Conservation (phyloP, 2,888 invertebrate genomes). For the Steinernema carpocapsae region DNA sequence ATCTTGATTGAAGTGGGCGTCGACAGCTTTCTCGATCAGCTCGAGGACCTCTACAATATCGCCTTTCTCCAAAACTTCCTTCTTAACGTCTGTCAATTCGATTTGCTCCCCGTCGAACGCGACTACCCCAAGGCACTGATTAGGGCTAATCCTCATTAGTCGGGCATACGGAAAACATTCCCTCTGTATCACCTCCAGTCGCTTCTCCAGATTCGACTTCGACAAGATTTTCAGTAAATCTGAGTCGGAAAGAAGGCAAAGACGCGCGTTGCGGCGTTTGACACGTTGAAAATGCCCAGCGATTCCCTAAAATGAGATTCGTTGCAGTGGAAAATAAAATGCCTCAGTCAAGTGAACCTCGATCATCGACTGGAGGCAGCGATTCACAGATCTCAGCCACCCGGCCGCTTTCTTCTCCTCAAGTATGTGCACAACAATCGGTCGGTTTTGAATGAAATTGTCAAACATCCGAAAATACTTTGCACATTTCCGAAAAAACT, state of each 20-base stretch:
- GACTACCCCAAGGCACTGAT: constrained; percentile 36
- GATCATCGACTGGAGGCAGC: constrained; percentile 42
- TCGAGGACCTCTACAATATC: constrained; percentile 2
- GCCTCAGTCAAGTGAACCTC: constrained; percentile 30
- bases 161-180: constrained; percentile 55
- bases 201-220: constrained; percentile 44
- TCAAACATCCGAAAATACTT: constrained; percentile 43
- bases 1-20: background rate
- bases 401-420: constrained; percentile 57
- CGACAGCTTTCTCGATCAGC: constrained; percentile 1
- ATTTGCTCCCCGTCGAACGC: constrained; percentile 50
- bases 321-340: constrained; percentile 3
- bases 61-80: constrained; percentile 6
- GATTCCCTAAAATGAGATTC: constrained; percentile 49
- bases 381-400: constrained; percentile 48
- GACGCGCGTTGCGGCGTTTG: constrained; percentile 47
- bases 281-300: constrained; percentile 48
- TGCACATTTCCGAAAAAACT: constrained; percentile 45
- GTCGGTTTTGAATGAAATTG: constrained; percentile 44
- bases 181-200: constrained; percentile 48
- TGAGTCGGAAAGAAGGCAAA: constrained; percentile 53
- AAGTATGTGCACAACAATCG: constrained; percentile 48
- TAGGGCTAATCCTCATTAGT: constrained; percentile 42
- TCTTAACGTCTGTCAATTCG: constrained; percentile 44
- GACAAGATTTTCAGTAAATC: constrained; percentile 54